Conservation (phyloP, 2,888 invertebrate genomes). For the Harpalus rufipes region DNA sequence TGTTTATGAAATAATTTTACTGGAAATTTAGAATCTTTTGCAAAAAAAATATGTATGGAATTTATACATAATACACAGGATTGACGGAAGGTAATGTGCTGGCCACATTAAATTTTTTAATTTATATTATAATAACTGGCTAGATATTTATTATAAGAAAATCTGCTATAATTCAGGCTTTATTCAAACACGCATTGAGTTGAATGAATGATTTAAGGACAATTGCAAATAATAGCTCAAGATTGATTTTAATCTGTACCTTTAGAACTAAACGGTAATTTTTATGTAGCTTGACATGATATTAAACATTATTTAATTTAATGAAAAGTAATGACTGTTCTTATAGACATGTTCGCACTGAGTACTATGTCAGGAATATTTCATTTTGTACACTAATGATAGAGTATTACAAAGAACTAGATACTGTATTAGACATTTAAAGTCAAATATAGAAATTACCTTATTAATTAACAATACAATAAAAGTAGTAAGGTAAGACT, state of each 20-base stretch:
- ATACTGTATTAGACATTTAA: not conserved
- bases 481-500: not conserved
- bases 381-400: not conserved
- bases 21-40: too few relatives aligned
- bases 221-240: constrained; percentile 27
- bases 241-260: not conserved
- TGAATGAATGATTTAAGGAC: constrained; percentile 11
- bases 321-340: constrained; percentile 22
- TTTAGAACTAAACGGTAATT: constrained; percentile 15
- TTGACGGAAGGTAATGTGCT: too few relatives aligned
- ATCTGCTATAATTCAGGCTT: too few relatives aligned
- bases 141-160: too few relatives aligned
- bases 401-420: constrained; percentile 1
- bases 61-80: too few relatives aligned
- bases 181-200: constrained; percentile 5
- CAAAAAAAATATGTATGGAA: too few relatives aligned
- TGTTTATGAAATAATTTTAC: too few relatives aligned
- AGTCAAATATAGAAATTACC: not conserved
- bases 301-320: constrained; percentile 44
- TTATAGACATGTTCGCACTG: constrained; percentile 7
- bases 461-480: not conserved
- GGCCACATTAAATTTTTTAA: too few relatives aligned
- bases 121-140: too few relatives aligned
- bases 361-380: constrained; percentile 10
- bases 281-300: constrained; percentile 26